phyloP scores from a whole-genome alignment of 2,888 invertebrate genomes.

The Phasia obesa region DNA sequence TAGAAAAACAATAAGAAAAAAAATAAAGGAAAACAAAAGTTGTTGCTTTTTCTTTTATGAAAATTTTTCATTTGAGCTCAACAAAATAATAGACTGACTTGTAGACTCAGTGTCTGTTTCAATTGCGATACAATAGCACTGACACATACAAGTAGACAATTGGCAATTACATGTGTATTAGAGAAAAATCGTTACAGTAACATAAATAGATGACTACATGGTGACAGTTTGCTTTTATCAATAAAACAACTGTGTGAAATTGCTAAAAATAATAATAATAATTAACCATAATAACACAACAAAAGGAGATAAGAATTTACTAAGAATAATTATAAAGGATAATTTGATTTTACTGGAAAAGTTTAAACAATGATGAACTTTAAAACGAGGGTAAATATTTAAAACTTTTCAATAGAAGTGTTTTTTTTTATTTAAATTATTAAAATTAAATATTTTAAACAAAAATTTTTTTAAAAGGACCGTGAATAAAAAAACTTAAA shows the following conservation, averaged over 20 bases:
- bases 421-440: background rate
- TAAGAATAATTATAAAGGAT: constrained; percentile 5
- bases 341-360: background rate
- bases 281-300: constrained; percentile 1
- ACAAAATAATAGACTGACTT: constrained; percentile 32
- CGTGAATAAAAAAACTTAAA: too few species aligned
- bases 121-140: constrained; percentile 29
- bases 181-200: constrained; percentile 68
- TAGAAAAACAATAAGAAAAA: constrained; percentile 2
- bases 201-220: constrained; percentile 29
- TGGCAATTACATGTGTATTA: constrained; percentile 47
- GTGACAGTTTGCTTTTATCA: constrained; percentile 28
- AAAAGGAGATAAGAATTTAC: constrained; percentile 2
- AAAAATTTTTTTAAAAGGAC: background rate
- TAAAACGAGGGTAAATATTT: constrained; percentile 66
- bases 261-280: constrained; percentile 13
- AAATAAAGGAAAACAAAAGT: constrained; percentile 28
- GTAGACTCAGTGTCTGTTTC: constrained; percentile 58
- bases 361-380: constrained; percentile 54
- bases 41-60: constrained; percentile 45
- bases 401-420: too few species aligned
- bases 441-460: background rate
- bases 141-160: constrained; percentile 29
- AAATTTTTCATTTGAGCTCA: background rate
- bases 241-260: constrained; percentile 47